Evolutionary conservation across 2,797 vertebrate species (phyloP).

Genomic region (Gephyroberyx darwinii): DNA sequence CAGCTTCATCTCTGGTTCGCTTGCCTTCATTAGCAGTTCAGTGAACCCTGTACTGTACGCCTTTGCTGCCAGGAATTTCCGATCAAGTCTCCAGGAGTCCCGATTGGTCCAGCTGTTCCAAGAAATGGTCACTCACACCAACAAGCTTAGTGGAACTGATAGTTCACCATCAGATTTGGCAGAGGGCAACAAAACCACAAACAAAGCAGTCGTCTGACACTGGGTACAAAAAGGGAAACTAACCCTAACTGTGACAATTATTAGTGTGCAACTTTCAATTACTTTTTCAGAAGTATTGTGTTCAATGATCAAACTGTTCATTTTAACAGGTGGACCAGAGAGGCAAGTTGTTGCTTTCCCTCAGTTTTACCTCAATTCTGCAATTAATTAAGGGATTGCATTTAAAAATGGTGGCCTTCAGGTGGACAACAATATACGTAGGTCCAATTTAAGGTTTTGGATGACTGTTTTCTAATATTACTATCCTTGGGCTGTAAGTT

Average conservation of each 20-base stretch:
- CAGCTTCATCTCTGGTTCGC: slow-evolving; percentile 73
- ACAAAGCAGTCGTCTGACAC: background rate
- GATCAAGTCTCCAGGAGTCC: slow-evolving; percentile 67
- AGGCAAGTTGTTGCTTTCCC: no score
- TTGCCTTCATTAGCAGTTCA: slow-evolving; percentile 84
- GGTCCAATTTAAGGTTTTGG: no score
- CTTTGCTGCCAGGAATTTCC: slow-evolving; percentile 78
- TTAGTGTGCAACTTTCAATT: no score
- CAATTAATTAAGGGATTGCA: no score
- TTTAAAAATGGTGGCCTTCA: no score
- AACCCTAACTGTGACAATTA: background rate
- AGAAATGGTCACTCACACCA: slow-evolving; percentile 69
- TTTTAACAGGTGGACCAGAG: no score
- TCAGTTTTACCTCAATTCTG: no score
- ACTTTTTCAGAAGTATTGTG: no score
- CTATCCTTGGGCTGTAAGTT: background rate
- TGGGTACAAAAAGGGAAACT: background rate
- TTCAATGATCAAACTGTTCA: no score
- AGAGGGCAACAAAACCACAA: slow-evolving; percentile 50
- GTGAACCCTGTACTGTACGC: slow-evolving; percentile 84
- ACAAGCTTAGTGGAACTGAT: slow-evolving; percentile 29
- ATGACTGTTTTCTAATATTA: no score
- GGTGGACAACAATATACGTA: no score
- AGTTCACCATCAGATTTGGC: slow-evolving; percentile 35
- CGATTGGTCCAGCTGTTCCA: slow-evolving; percentile 79